phyloP scores from a whole-genome alignment of 2,888 invertebrate species.

The Argynnis bischoffii region DNA sequence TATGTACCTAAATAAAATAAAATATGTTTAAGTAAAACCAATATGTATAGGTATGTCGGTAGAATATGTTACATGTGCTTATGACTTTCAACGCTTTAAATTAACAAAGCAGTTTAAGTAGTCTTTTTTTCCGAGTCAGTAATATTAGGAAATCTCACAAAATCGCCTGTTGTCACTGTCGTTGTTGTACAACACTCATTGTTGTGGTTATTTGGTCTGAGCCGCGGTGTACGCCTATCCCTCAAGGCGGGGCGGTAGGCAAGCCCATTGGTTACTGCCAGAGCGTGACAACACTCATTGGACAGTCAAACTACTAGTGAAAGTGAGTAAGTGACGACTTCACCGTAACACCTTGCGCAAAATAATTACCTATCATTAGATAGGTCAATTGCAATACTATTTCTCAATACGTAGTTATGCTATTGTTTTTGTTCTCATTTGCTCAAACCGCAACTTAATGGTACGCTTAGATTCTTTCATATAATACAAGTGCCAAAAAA shows the following conservation, averaged over 20 bases:
- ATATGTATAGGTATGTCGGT: too few relatives aligned
- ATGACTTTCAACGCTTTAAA: too few relatives aligned
- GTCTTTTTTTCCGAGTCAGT: not conserved
- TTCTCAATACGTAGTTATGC: constrained; percentile 37
- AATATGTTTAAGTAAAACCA: too few relatives aligned
- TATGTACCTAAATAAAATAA: too few relatives aligned
- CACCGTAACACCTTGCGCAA: constrained; percentile 67
- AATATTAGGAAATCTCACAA: not conserved
- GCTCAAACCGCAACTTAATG: constrained; percentile 1
- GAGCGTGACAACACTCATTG: constrained; percentile 79
- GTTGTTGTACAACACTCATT: constrained; percentile 26
- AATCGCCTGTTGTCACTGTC: not conserved
- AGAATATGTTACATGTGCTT: too few relatives aligned
- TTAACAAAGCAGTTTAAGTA: not conserved
- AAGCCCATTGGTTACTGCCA: constrained; percentile 74
- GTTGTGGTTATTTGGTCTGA: constrained; percentile 60
- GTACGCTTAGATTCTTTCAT: not conserved
- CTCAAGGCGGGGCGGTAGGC: constrained; percentile 72
- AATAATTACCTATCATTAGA: constrained; percentile 55
- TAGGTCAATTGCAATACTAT: constrained; percentile 48
- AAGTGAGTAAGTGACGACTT: constrained; percentile 78
- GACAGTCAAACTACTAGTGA: constrained; percentile 73
- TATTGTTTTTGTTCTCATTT: constrained; percentile 26
- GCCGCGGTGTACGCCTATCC: constrained; percentile 69
- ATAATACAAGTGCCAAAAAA: too few relatives aligned